Conservation (phyloP, 2,113 vertebrate species). For the Scopus umbretta region DNA sequence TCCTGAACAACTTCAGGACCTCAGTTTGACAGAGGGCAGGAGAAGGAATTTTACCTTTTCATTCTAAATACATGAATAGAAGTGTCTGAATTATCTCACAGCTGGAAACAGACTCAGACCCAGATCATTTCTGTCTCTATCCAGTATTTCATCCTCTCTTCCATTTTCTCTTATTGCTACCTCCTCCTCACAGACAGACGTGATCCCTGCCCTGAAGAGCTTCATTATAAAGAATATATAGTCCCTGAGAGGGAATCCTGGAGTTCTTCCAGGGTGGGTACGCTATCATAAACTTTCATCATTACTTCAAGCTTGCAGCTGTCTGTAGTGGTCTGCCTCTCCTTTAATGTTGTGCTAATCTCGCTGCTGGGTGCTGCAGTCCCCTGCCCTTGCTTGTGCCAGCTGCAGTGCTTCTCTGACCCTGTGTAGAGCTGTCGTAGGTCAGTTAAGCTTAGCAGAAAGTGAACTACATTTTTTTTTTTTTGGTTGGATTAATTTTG, state of each 20-base stretch:
- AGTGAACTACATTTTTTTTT: background rate
- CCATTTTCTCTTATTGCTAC: background rate
- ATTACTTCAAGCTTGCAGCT: background rate
- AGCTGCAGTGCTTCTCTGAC: background rate
- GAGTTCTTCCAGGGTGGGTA: background rate
- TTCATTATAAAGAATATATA: background rate
- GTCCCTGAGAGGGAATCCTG: background rate
- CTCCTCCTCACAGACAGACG: background rate
- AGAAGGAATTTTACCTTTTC: background rate
- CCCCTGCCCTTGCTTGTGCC: background rate
- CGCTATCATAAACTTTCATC: background rate
- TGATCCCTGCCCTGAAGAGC: background rate
- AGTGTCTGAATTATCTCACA: background rate
- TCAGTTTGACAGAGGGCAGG: background rate
- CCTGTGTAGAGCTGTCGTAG: background rate
- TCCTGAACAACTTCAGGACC: background rate
- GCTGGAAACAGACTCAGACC: background rate
- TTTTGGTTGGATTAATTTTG: background rate
- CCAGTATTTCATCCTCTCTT: background rate
- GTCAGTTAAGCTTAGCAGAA: background rate
- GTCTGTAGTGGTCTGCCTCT: background rate
- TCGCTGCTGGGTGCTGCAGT: background rate
- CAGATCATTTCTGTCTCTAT: background rate
- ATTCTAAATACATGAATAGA: background rate
- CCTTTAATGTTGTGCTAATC: background rate